These are phyloP conservation scores for Synergus gifuensis DNA, from an alignment of 2,888 invertebrate genomes.

Conservation along the genomic window DNA sequence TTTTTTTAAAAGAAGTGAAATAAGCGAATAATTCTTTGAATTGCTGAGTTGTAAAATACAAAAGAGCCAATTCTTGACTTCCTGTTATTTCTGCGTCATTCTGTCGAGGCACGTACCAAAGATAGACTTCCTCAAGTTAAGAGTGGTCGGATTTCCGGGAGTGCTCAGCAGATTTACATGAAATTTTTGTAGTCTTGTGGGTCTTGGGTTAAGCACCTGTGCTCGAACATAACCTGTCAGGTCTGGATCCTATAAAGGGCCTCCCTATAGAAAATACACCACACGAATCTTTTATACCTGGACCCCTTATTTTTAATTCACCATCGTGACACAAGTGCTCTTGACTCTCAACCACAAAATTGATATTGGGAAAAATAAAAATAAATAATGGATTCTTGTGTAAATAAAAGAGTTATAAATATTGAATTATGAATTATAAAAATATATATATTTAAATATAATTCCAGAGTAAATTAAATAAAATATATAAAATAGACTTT, in stretches of 20 bases:
- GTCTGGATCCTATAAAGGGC: background rate
- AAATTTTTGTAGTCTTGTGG: constrained; percentile 22
- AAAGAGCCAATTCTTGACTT: constrained; percentile 30
- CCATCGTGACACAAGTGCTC: background rate
- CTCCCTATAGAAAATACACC: constrained; percentile 17
- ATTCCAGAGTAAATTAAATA: too few relatives aligned
- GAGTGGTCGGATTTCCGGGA: constrained; percentile 36
- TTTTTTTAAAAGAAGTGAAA: background rate
- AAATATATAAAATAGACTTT: too few relatives aligned
- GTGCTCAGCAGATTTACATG: constrained; percentile 31
- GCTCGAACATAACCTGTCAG: constrained; percentile 24
- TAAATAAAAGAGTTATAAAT: background rate
- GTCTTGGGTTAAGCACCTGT: constrained; percentile 22
- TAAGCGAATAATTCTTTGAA: constrained; percentile 6
- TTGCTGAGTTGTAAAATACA: background rate
- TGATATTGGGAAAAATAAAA: background rate
- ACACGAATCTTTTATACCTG: constrained; percentile 29
- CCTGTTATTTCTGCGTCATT: constrained; percentile 35
- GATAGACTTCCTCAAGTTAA: constrained; percentile 35
- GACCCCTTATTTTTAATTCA: constrained; percentile 10
- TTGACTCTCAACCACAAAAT: background rate
- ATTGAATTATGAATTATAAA: background rate
- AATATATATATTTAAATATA: too few relatives aligned
- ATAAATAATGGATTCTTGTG: background rate
- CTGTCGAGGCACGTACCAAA: constrained; percentile 34